A percentile compares a stretch with the other conserved stretches of the same genome.
Conservation (phyloP, 2,797 vertebrate genomes). For the Ceryle rudis region DNA sequence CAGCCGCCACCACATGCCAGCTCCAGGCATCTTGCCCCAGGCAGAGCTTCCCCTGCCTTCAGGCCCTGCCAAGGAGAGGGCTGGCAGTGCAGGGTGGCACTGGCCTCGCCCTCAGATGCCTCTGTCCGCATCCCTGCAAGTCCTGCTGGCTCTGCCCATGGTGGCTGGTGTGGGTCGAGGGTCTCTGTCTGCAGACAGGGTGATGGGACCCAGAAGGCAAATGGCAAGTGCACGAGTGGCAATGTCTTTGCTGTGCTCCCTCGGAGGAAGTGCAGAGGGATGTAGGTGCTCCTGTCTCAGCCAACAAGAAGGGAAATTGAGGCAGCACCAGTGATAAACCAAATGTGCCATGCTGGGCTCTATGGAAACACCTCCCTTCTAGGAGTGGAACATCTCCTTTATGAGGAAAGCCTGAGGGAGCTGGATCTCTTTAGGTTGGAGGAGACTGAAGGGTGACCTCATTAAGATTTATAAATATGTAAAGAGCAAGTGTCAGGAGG, state of each 20-base stretch:
- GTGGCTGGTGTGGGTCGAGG: fast-evolving
- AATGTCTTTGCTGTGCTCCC: not conserved
- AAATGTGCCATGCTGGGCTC: fast-evolving
- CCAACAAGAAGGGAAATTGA: not conserved
- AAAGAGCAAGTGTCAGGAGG: no score
- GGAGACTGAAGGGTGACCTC: no score
- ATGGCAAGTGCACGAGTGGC: fast-evolving
- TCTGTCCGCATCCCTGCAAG: fast-evolving
- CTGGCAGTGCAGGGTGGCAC: not conserved
- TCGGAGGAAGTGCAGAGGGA: not conserved
- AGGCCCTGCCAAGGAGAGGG: not conserved
- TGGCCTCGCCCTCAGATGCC: fast-evolving
- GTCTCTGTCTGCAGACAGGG: fast-evolving
- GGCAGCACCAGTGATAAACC: not conserved
- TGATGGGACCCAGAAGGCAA: not conserved
- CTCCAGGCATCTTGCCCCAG: fast-evolving
- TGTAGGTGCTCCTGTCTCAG: not conserved
- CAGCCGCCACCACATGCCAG: not conserved
- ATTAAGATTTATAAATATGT: no score
- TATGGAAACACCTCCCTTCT: fast-evolving
- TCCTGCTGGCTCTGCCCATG: not conserved
- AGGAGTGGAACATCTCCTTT: no score
- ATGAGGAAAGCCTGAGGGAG: no score
- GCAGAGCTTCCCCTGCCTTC: not conserved
- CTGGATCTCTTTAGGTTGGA: no score